Conservation (phyloP, 2,797 vertebrate genomes). For the Lepidocolaptes lacrymiger region DNA sequence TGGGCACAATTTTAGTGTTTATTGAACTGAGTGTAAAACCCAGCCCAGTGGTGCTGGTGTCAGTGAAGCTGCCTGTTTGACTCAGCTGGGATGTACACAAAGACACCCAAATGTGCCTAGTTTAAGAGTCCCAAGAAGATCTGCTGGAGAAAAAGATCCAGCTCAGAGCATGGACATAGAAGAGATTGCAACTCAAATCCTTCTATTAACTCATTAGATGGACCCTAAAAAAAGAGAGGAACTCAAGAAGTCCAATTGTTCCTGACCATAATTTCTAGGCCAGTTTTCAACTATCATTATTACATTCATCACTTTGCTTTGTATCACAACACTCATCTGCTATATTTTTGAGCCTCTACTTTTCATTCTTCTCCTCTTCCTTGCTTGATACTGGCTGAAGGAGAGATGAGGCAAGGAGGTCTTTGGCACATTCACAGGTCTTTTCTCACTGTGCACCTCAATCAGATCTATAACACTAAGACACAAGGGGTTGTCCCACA, state of each 20-base stretch:
- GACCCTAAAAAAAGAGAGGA: neutral
- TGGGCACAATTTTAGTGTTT: neutral
- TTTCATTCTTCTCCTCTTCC: neutral
- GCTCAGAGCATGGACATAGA: rapidly evolving
- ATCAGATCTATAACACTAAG: neutral
- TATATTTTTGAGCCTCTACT: neutral
- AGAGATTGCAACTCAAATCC: neutral
- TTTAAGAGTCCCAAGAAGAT: neutral
- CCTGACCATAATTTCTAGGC: neutral
- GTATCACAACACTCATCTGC: neutral
- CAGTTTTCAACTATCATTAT: neutral
- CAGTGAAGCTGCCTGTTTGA: neutral
- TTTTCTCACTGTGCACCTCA: no score
- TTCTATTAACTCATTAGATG: neutral
- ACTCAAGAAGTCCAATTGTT: neutral
- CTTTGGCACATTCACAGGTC: neutral
- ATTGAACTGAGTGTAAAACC: neutral
- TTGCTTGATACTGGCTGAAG: rapidly evolving
- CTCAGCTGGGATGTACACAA: neutral
- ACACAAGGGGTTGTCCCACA: rapidly evolving
- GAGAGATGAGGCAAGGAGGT: neutral
- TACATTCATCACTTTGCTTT: neutral
- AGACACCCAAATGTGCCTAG: neutral
- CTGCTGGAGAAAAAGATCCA: neutral
- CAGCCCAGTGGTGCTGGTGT: neutral